Base-by-base conservation (phyloP, 2,113 vertebrate genomes). In the Vireo altiloquus region DNA sequence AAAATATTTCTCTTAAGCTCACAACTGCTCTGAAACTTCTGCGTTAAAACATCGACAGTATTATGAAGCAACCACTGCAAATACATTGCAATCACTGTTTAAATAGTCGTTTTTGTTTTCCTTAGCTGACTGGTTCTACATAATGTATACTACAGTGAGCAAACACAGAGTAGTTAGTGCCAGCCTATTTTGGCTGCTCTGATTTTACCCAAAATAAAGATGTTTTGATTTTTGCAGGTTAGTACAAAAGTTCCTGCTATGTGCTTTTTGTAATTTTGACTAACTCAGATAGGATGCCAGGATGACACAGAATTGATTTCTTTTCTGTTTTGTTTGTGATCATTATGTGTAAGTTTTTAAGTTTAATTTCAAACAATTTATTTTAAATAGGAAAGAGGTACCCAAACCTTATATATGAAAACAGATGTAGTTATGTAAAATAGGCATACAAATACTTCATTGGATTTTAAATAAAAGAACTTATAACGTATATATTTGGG, bases 111-210 rank as follows among this genome's bases (percentile, higher is more conserved):
- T 72, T 82, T 87, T 83, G 7, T 60, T 91, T 89, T 69, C 10
- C 23, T 81, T 77, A 50, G 35, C 1, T 13, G 16, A 22, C 14
- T 0, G 0, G 1, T 70, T 89, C 50, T 66, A 31, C 9, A 23
- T 63, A 74, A 60, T 30, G 6, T 47, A 31, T 69, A 57, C 47
- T 81, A 37, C 7, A 31, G 37, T 20, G 13, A 63, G 49, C 14
- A 89, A 86, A 49, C 7, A 3, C 33, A 53, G 13, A 37, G 21
- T 53, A 33, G 42, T 46, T 82, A 28, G 7, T 90, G 40, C 30
- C 63, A 90, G 15, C 23, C 21, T 90, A 23, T 76, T 68, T 82
- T 75, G 35, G 14, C 57, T 92, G 30, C 42, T 74, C 23, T 10
- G 64, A 5, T 68, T 87, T 80, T 22, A 35, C 24, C 15, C 17